Evolutionary conservation across 1,140 invertebrate genomes (phyloP).

Genomic region (Saccostrea glomerata): DNA sequence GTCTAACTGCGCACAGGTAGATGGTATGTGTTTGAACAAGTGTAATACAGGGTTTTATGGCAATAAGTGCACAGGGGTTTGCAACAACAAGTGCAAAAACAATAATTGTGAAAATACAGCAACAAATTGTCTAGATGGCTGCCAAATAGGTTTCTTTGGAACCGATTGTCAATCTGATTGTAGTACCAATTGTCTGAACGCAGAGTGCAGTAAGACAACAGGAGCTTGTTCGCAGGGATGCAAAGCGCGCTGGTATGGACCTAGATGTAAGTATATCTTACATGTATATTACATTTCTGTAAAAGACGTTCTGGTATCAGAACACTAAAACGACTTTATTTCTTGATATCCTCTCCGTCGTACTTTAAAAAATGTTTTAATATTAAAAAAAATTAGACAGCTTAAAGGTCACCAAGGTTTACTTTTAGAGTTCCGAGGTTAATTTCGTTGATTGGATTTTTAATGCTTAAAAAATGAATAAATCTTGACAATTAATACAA

Average conservation of each 20-base stretch:
- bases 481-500: no score
- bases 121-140: slow-evolving; percentile 43
- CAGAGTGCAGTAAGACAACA: slow-evolving; percentile 6
- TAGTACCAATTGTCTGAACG: slow-evolving; percentile 26
- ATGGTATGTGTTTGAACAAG: slow-evolving; percentile 46
- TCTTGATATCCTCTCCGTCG: no score
- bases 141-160: slow-evolving; percentile 50
- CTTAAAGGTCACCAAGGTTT: no score
- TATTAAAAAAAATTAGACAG: no score
- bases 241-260: slow-evolving; percentile 32
- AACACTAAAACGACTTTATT: no score
- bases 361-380: no score
- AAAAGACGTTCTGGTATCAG: background rate
- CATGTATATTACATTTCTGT: background rate
- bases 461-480: no score
- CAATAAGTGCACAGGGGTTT: slow-evolving; percentile 43
- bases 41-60: slow-evolving; percentile 52
- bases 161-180: slow-evolving; percentile 40
- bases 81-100: slow-evolving; percentile 48
- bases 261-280: slow-evolving; percentile 18
- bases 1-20: slow-evolving; percentile 27
- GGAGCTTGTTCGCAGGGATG: slow-evolving; percentile 37
- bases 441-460: no score
- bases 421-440: no score
- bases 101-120: slow-evolving; percentile 49